Conservation (phyloP, 2,113 vertebrate genomes). For the Heteronetta atricapilla region DNA sequence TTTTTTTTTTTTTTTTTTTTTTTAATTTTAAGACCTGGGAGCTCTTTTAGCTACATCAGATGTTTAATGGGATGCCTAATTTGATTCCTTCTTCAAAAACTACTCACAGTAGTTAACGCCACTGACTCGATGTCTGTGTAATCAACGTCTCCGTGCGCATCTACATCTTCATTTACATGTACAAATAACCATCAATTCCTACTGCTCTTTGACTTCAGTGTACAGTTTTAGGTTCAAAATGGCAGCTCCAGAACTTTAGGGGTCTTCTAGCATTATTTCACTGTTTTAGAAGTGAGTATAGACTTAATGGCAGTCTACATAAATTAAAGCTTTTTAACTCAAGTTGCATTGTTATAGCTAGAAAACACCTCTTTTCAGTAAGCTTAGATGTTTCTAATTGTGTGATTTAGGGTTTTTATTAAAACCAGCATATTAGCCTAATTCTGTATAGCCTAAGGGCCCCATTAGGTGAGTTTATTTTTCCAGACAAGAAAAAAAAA, state of each 20-base stretch:
- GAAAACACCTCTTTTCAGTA: background rate
- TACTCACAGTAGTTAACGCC: constrained; percentile 12
- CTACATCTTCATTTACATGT: constrained; percentile 24
- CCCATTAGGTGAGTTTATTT: background rate
- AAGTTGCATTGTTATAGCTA: background rate
- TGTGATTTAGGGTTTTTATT: background rate
- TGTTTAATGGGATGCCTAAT: constrained; percentile 46
- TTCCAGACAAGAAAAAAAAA: background rate
- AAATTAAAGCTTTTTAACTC: background rate
- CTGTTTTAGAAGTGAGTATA: background rate
- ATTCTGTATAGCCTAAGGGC: background rate
- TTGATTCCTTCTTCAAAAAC: constrained; percentile 44
- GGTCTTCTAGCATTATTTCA: background rate
- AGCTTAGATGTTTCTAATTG: background rate
- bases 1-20: too few species aligned
- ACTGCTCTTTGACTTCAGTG: background rate
- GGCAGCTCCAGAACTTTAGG: background rate
- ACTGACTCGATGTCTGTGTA: background rate
- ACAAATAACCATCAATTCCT: constrained; percentile 6
- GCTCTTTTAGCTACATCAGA: constrained; percentile 34
- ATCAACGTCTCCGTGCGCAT: background rate
- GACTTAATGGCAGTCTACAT: too few species aligned
- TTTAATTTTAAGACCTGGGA: background rate
- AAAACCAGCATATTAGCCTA: background rate
- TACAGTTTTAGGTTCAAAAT: background rate